Evolutionary conservation across 37 sponge, comb jelly and placozoan species (phyloP), one percentile per base, ranked within the genome.

Genomic region (Oscarella lobularis): DNA sequence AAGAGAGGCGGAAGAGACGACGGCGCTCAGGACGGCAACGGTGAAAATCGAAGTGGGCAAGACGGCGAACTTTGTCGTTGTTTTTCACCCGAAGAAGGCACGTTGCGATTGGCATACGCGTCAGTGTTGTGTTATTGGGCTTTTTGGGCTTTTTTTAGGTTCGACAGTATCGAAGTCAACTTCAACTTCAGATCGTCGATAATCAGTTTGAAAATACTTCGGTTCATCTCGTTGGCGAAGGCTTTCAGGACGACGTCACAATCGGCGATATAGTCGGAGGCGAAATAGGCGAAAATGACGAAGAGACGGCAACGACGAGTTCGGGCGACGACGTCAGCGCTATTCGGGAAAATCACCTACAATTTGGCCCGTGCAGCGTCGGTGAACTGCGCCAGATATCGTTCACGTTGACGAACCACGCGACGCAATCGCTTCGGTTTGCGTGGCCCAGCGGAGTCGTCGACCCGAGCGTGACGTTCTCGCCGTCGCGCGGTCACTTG

Each of bases 191-290:
- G 32, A 73, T 95, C 35, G 32, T 74, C 65, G 88, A 90, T 74
- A 93, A 89, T 74, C 88, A 87, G 73, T 96, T 93, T 85, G 98
- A 96, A 81, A 84, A 84, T 72, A 83, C 78, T 0, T 39, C 78
- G 3, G 68, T 96, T 9, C 65, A 75, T 60, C 72, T 96, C 72
- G 76, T 96, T 4, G 98, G 94, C 55, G 98, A 92, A 76, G 91
- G 93, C 29, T 96, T 87, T 40, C 77, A 85, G 66, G 91, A 89
- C 67, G 90, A 88, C 27, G 72, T 96, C 29, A 78, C 76, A 31
- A 81, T 96, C 30, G 84, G 85, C 38, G 71, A 80, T n/a, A 68
- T 48, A 48, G 20, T 48, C 29, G 3, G n/a, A 38, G 2, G 2
- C 20, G 36, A 73, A 27, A 40, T 39, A 34, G 37, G n/a, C n/a